Percentiles rank a stretch among this genome's conserved stretches.
Evolutionary conservation across 2,113 vertebrate genomes (phyloP).

Genomic region (Astur gentilis): DNA sequence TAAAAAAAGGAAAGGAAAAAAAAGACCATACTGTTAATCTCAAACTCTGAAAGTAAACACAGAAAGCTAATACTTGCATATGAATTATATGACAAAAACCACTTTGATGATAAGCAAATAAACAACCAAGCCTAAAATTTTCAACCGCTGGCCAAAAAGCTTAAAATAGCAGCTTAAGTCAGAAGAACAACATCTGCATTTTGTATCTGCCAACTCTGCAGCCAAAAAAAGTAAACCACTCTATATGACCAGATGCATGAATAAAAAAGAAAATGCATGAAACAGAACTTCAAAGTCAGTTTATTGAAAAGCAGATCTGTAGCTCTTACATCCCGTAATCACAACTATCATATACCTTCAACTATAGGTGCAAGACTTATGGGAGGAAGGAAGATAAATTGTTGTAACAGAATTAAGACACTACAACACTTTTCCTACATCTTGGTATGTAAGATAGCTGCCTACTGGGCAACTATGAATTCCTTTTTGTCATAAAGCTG

Average conservation of each 20-base stretch:
- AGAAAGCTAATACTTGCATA: slow-evolving; percentile 40
- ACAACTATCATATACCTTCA: neutral
- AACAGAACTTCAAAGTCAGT: slow-evolving; percentile 60
- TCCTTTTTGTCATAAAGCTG: slow-evolving; percentile 43
- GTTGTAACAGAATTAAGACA: neutral
- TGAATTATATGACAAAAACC: slow-evolving; percentile 52
- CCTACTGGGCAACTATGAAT: neutral
- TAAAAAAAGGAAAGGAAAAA: neutral
- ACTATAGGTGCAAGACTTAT: neutral
- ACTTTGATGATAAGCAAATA: slow-evolving; percentile 55
- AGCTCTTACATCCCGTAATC: neutral
- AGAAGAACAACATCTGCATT: slow-evolving; percentile 67
- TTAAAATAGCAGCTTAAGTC: slow-evolving; percentile 53
- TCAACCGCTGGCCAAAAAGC: slow-evolving; percentile 44
- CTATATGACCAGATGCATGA: slow-evolving; percentile 68
- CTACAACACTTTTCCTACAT: neutral
- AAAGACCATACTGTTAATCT: slow-evolving; percentile 23
- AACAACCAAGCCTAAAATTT: slow-evolving; percentile 33
- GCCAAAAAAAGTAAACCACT: slow-evolving; percentile 62
- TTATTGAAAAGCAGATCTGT: slow-evolving; percentile 34
- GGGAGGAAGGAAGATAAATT: neutral
- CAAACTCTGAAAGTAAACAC: slow-evolving; percentile 44
- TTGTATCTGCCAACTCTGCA: slow-evolving; percentile 65
- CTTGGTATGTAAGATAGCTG: neutral
- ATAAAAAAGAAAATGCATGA: slow-evolving; percentile 64